These are phyloP conservation scores for Drosophila niveifrons DNA, from an alignment of 2,888 invertebrate species.

Conservation along the genomic window DNA sequence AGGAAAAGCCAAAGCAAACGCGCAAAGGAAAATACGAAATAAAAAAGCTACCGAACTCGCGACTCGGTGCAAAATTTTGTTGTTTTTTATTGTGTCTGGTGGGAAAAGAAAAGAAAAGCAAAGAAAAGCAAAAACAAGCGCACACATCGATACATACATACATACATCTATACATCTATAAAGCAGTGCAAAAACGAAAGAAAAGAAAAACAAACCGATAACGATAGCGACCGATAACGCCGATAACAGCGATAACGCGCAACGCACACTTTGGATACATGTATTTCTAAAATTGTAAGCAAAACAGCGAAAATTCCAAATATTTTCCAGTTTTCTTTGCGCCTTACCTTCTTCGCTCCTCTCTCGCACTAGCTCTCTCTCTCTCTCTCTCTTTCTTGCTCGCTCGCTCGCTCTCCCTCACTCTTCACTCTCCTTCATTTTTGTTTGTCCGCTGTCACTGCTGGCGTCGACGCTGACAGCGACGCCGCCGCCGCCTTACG, in stretches of 20 bases:
- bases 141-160: constrained; percentile 10
- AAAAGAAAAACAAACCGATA: constrained; percentile 4
- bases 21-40: neutral
- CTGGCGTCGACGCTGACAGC: constrained; percentile 13
- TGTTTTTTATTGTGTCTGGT: constrained; percentile 31
- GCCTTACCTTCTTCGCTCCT: neutral
- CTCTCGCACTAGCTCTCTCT: neutral
- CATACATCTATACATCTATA: no score
- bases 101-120: constrained; percentile 12
- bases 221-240: constrained; percentile 1
- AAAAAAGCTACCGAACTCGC: neutral
- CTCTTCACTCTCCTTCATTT: constrained; percentile 18
- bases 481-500: constrained; percentile 46
- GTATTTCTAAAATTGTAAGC: constrained; percentile 37
- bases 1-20: constrained; percentile 1
- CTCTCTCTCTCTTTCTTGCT: neutral
- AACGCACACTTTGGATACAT: constrained; percentile 5
- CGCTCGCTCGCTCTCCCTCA: neutral
- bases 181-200: constrained; percentile 7
- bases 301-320: constrained; percentile 20
- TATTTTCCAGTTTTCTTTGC: constrained; percentile 41
- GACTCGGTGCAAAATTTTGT: constrained; percentile 9
- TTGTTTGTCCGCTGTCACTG: constrained; percentile 25
- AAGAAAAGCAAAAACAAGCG: constrained; percentile 4
- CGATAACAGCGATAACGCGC: constrained; percentile 24